Evolutionary conservation across 1,140 invertebrate species (phyloP).

Genomic region (Helicoverpa armigera): DNA sequence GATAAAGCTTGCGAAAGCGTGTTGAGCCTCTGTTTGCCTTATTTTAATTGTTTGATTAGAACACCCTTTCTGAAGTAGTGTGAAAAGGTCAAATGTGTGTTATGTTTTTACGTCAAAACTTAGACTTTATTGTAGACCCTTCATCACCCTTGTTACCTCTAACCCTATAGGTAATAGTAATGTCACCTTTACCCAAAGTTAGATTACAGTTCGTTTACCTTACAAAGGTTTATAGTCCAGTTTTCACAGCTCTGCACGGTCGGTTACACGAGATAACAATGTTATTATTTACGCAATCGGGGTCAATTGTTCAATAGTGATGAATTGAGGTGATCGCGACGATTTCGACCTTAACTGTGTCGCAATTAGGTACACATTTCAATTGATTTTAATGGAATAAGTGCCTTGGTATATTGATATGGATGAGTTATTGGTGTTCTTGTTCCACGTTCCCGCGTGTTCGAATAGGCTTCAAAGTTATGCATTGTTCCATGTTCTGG

Average conservation of each 20-base stretch:
- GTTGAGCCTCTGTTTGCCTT: too few species aligned
- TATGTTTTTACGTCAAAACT: too few species aligned
- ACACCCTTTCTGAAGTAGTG: too few species aligned
- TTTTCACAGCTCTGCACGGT: neutral
- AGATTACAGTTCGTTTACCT: neutral
- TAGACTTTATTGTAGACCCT: too few species aligned
- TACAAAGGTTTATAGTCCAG: neutral
- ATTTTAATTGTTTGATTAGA: too few species aligned
- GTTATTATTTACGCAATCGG: constrained; percentile 37
- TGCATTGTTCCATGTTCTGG: too few species aligned
- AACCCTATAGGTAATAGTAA: neutral
- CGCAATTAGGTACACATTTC: constrained; percentile 22
- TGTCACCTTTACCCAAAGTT: neutral
- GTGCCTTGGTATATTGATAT: neutral
- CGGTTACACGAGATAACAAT: neutral
- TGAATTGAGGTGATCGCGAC: constrained; percentile 9
- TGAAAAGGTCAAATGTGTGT: too few species aligned
- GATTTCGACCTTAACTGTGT: neutral
- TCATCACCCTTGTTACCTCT: too few species aligned
- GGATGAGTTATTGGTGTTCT: too few species aligned
- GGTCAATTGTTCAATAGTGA: constrained; percentile 13
- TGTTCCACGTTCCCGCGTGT: too few species aligned
- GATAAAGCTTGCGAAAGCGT: too few species aligned
- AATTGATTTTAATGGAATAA: constrained; percentile 2
- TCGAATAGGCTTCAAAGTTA: too few species aligned